A percentile compares a stretch with the other conserved stretches of the same genome.
phyloP scores from a whole-genome alignment of 2,888 invertebrate genomes.

The Tolmerus cingulatus region DNA sequence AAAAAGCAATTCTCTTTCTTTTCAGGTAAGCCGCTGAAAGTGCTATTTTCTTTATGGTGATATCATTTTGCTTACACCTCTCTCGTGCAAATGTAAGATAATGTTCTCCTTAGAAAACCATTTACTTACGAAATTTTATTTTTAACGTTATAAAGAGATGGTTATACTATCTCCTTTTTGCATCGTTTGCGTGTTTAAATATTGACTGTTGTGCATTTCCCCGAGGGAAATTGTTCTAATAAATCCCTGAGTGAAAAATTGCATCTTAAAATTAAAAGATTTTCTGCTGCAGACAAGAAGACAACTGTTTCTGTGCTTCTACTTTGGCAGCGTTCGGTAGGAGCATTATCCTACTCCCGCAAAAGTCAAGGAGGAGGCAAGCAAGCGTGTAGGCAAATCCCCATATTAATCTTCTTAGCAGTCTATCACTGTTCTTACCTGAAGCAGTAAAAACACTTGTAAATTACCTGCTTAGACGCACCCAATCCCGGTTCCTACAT shows the following conservation, averaged over 20 bases:
- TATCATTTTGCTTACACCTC: neutral
- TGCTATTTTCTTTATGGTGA: neutral
- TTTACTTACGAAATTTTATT: neutral
- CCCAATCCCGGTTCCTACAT: neutral
- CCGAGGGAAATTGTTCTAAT: neutral
- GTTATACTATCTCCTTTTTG: neutral
- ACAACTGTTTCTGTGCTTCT: neutral
- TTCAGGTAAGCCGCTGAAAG: conserved; percentile 15
- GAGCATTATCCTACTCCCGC: neutral
- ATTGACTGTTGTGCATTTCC: neutral
- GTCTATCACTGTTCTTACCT: neutral
- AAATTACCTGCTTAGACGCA: neutral
- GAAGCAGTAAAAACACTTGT: neutral
- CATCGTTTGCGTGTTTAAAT: neutral
- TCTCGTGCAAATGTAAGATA: neutral
- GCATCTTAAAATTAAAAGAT: neutral
- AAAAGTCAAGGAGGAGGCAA: neutral
- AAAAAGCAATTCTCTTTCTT: neutral
- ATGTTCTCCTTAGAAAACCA: neutral
- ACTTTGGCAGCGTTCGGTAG: neutral
- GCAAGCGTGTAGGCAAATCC: neutral
- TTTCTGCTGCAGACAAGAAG: neutral
- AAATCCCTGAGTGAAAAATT: neutral
- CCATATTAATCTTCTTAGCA: neutral
- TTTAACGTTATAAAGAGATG: neutral